These are phyloP conservation scores for Coelopa pilipes DNA, from an alignment of 2,888 invertebrate species.

Conservation along the genomic window DNA sequence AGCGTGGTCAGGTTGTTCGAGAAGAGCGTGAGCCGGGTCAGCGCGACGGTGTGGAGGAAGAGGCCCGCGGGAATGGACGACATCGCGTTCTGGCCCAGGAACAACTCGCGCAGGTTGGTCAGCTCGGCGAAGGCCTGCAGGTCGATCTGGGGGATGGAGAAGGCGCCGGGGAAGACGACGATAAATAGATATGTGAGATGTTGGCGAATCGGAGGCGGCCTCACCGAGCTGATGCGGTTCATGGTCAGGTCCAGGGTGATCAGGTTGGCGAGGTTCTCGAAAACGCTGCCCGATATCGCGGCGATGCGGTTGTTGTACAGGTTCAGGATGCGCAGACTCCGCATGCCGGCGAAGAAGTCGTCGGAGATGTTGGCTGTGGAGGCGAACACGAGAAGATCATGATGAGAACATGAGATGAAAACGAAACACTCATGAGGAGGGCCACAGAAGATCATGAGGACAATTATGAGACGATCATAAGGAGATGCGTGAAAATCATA, in stretches of 20 bases:
- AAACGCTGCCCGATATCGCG: conserved; percentile 60
- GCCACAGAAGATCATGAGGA: no score
- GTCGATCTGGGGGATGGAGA: conserved; percentile 53
- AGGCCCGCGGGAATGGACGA: conserved; percentile 66
- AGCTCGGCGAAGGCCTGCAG: conserved; percentile 68
- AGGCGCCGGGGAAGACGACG: no score
- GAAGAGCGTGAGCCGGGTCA: conserved; percentile 70
- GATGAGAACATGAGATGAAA: not conserved
- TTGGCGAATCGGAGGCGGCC: conserved; percentile 1
- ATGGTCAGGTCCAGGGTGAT: conserved; percentile 61
- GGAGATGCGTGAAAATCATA: no score
- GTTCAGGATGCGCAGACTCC: conserved; percentile 62
- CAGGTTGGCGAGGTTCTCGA: conserved; percentile 57
- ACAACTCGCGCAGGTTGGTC: conserved; percentile 67
- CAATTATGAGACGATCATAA: no score
- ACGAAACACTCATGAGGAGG: not conserved
- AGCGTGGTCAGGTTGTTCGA: conserved; percentile 68
- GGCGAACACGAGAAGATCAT: not conserved
- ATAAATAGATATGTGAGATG: not conserved
- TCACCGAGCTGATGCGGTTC: conserved; percentile 61
- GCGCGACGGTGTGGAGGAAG: conserved; percentile 66
- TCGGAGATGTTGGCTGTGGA: conserved; percentile 58
- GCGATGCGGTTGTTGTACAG: conserved; percentile 68
- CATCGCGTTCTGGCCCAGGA: conserved; percentile 71
- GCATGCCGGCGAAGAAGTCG: conserved; percentile 59